These are phyloP conservation scores for Charina bottae DNA, from an alignment of 2,113 vertebrate genomes.

Conservation along the genomic window DNA sequence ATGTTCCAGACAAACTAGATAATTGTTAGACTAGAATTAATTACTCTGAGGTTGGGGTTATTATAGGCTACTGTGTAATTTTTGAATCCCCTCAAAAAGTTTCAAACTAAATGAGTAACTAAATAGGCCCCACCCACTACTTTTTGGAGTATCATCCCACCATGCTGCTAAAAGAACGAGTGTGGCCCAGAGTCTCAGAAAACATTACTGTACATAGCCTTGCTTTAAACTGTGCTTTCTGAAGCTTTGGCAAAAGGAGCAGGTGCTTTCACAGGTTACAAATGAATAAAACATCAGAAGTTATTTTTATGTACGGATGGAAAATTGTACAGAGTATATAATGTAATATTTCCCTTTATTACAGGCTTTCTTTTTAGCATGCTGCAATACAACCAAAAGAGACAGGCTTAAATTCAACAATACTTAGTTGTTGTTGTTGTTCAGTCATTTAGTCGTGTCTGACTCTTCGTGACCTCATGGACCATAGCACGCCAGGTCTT, in stretches of 20 bases:
- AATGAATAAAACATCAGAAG: background rate
- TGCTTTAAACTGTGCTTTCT: background rate
- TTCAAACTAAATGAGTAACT: background rate
- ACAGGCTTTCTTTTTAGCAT: background rate
- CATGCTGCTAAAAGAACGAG: background rate
- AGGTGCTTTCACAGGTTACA: background rate
- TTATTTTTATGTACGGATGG: background rate
- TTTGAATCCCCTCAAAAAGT: background rate
- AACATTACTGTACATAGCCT: background rate
- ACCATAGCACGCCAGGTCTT: too few relatives aligned
- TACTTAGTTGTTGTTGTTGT: too few relatives aligned
- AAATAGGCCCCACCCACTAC: background rate
- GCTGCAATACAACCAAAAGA: background rate
- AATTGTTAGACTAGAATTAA: background rate
- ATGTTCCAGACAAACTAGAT: background rate
- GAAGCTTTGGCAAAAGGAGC: background rate
- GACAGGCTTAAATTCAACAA: background rate
- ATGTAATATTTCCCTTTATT: background rate
- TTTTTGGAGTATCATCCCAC: background rate
- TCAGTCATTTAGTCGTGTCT: too few relatives aligned
- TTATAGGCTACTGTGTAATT: background rate
- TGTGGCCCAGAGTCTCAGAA: background rate
- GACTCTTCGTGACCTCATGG: too few relatives aligned
- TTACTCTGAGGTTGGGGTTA: background rate
- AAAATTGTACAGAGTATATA: background rate